Evolutionary conservation across 2,113 vertebrate species (phyloP), one percentile per base, ranked within the genome.

Genomic region (Tetrao urogallus): DNA sequence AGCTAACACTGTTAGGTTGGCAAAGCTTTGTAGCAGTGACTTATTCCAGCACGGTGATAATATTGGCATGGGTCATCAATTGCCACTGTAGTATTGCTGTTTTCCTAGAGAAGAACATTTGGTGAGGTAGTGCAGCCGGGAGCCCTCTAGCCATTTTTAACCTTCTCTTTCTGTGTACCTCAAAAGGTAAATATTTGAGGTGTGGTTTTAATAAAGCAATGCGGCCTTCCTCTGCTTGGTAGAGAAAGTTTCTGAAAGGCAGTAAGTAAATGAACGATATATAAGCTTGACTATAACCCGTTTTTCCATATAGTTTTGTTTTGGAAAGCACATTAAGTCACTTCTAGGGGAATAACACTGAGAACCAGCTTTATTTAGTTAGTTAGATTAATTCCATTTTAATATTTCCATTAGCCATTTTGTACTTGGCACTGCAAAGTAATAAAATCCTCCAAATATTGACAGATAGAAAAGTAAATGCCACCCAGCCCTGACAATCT

Each of bases 321-420:
- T 94, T 82, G 73, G 86, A 97, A 97, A 93, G 61, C 74, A 88
- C 38, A 79, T 92, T 91, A 94, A 95, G 90, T 93, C 91, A 95
- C 92, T 95, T 93, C 86, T 69, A 93, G 95, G 90, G 90, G 96
- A 86, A 88, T 88, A 89, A n/a, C 64, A 81, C 10, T 30, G 76
- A 85, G 73, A 97, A 93, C 91, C 56, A 34, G 40, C 95, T 96
- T 94, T 96, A 96, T 97, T 97, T 97, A 96, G 86, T 97, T 96
- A 97, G 94, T 97, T 96, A 97, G 94, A 97, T 97, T 98, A 97
- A 98, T 97, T 97, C 96, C 94, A 95, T 97, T 97, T 97, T 98
- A 98, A 97, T 98, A 97, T 97, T 98, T 97, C 95, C 97, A 98
- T 98, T 97, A 98, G 95, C 93, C 88, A 95, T 97, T 98, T 96